phyloP scores from a whole-genome alignment of 2,888 invertebrate genomes.

The Exephanes ischioxanthus region DNA sequence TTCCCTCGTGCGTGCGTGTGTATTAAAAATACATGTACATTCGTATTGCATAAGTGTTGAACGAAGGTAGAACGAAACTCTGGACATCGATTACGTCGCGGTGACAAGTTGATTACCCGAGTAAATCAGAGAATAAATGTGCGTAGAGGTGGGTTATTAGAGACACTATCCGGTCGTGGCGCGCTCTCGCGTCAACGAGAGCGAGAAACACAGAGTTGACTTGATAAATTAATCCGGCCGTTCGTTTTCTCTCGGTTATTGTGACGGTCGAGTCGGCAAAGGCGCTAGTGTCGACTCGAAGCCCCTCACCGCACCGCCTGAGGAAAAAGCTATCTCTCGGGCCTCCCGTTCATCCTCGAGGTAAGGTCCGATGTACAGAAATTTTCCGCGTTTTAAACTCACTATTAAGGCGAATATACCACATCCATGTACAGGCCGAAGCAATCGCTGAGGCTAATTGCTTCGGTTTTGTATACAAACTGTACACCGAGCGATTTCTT shows the following conservation, averaged over 20 bases:
- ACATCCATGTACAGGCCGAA: background rate
- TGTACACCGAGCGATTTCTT: constrained; percentile 54
- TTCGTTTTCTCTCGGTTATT: constrained; percentile 32
- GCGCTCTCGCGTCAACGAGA: background rate
- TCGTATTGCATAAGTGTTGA: background rate
- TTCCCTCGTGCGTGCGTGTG: background rate
- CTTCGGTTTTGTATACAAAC: constrained; percentile 14
- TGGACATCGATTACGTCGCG: constrained; percentile 46
- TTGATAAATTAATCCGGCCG: constrained; percentile 57
- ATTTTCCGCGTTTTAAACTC: background rate
- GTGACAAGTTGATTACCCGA: constrained; percentile 70
- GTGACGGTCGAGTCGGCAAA: too few relatives aligned
- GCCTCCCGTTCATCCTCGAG: constrained; percentile 19
- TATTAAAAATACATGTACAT: background rate
- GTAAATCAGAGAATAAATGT: constrained; percentile 66
- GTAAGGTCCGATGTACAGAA: background rate
- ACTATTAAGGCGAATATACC: background rate
- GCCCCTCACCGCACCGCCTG: background rate
- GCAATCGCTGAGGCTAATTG: constrained; percentile 55
- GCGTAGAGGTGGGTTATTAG: constrained; percentile 39
- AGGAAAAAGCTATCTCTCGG: too few relatives aligned
- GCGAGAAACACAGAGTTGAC: constrained; percentile 10
- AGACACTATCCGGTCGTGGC: background rate
- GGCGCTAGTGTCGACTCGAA: too few relatives aligned
- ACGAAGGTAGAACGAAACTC: constrained; percentile 11